phyloP scores from a whole-genome alignment of 1,140 invertebrate genomes.

The Drosophila subpulchrella region DNA sequence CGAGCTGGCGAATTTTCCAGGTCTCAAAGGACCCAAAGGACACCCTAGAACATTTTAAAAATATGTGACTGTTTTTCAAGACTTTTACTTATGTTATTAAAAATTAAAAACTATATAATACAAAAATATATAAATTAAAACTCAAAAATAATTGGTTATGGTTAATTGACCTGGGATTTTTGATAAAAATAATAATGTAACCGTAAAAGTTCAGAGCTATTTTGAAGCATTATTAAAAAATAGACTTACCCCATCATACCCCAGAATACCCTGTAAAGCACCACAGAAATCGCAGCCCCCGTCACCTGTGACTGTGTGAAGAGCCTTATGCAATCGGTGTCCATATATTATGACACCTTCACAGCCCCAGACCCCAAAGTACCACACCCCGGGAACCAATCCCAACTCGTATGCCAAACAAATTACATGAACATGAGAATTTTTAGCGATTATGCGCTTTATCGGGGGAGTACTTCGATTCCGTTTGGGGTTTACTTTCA shows the following conservation, averaged over 20 bases:
- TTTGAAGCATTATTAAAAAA: too few relatives aligned
- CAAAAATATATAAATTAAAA: too few relatives aligned
- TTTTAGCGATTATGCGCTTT: constrained; percentile 48
- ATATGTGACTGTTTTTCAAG: background rate
- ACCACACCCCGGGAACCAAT: constrained; percentile 11
- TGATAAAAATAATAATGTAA: too few relatives aligned
- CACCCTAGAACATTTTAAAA: constrained; percentile 5
- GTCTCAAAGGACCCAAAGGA: background rate
- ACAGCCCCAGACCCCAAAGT: too few relatives aligned
- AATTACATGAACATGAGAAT: constrained; percentile 52
- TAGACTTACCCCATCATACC: background rate
- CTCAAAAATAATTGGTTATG: too few relatives aligned
- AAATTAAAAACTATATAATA: too few relatives aligned
- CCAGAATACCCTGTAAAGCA: background rate
- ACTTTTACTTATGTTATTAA: too few relatives aligned
- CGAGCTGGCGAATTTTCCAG: constrained; percentile 4
- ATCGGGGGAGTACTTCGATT: constrained; percentile 38
- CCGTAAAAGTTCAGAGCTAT: too few relatives aligned
- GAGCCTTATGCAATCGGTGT: constrained; percentile 41
- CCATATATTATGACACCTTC: constrained; percentile 53
- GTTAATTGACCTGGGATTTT: too few relatives aligned
- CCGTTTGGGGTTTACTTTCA: constrained; percentile 14
- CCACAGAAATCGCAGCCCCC: background rate
- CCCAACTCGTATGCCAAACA: constrained; percentile 42
- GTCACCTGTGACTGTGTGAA: constrained; percentile 32